Evolutionary conservation across 2,113 vertebrate species (phyloP).

Genomic region (Notothenia rossii): DNA sequence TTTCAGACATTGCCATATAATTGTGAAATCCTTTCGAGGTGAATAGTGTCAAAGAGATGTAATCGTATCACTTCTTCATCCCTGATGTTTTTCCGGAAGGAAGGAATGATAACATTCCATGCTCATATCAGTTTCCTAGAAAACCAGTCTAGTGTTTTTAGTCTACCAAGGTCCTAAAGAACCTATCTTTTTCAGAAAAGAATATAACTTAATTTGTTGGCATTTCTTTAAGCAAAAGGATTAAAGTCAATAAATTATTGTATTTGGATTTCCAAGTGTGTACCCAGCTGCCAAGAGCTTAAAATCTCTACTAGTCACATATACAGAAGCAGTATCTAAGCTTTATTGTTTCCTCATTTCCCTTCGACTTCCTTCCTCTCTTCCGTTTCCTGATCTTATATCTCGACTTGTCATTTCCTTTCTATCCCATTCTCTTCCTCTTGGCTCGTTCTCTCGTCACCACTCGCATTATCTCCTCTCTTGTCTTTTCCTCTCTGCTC

Average conservation of each 20-base stretch:
- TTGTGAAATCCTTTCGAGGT: too few species aligned
- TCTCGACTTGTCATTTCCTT: conserved; percentile 28
- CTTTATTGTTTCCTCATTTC: conserved; percentile 11
- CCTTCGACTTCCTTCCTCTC: background rate
- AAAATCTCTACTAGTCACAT: background rate
- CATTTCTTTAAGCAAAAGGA: background rate
- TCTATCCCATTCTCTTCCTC: background rate
- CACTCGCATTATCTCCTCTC: background rate
- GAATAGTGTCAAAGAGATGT: background rate
- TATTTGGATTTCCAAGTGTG: background rate
- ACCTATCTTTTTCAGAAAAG: too few species aligned
- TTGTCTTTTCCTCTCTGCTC: conserved; percentile 12
- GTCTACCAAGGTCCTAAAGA: too few species aligned
- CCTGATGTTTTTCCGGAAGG: background rate
- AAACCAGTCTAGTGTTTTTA: background rate
- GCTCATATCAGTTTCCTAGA: background rate
- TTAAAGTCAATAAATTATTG: background rate
- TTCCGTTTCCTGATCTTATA: conserved; percentile 12
- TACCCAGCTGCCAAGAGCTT: background rate
- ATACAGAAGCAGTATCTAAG: background rate
- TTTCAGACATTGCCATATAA: too few species aligned
- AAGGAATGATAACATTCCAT: background rate
- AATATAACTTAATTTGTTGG: background rate
- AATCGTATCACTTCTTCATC: background rate
- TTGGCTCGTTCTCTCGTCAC: background rate